Conservation (phyloP, 2,888 invertebrate genomes). For the Eilema caniola region DNA sequence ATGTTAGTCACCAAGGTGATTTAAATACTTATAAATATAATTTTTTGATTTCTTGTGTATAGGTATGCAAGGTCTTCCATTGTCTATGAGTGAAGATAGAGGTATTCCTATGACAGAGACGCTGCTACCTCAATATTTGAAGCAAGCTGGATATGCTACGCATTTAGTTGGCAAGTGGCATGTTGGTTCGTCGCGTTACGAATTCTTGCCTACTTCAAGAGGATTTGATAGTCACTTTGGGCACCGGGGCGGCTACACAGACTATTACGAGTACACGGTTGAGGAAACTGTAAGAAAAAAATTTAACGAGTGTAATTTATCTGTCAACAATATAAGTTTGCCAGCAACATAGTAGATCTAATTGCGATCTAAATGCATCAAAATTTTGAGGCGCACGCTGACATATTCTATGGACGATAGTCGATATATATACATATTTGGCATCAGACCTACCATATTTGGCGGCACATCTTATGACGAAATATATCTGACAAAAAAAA, state of each 20-base stretch:
- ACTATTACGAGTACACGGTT: slow-evolving; percentile 89
- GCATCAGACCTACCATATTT: too few species aligned
- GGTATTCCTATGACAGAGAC: slow-evolving; percentile 80
- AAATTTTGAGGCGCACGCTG: too few species aligned
- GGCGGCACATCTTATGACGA: too few species aligned
- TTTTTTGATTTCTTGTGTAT: slow-evolving; percentile 15
- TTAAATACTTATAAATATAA: background rate
- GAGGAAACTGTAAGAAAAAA: slow-evolving; percentile 68
- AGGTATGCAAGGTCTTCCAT: slow-evolving; percentile 82
- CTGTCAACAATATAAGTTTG: too few species aligned
- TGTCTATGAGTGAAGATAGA: slow-evolving; percentile 77
- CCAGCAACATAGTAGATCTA: too few species aligned
- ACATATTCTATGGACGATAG: too few species aligned
- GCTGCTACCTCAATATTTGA: slow-evolving; percentile 88
- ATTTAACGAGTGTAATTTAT: background rate
- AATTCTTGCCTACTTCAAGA: slow-evolving; percentile 90
- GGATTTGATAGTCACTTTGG: slow-evolving; percentile 95
- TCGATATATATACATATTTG: too few species aligned
- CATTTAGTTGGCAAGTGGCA: slow-evolving; percentile 95
- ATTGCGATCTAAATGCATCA: too few species aligned
- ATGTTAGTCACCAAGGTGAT: too few species aligned
- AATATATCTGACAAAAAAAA: too few species aligned
- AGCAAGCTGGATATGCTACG: slow-evolving; percentile 90
- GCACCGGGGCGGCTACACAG: slow-evolving; percentile 93
- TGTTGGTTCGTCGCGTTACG: slow-evolving; percentile 84